Conservation (phyloP, 2,888 invertebrate genomes). For the Macroteleia sp. region DNA sequence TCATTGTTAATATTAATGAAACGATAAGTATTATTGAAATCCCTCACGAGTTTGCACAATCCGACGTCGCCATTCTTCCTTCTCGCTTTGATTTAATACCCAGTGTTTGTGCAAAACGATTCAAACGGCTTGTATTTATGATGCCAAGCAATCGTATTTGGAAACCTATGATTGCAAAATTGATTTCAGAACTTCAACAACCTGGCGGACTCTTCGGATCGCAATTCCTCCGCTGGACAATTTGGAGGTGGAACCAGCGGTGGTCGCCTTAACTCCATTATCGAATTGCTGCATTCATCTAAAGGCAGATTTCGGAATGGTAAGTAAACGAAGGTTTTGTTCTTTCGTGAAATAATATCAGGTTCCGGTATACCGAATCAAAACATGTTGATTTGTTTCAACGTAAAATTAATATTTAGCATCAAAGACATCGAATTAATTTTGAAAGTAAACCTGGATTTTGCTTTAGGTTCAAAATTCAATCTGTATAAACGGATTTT, state of each 20-base stretch:
- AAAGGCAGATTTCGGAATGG: slow-evolving; percentile 79
- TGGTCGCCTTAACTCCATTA: slow-evolving; percentile 81
- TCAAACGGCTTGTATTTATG: too few species aligned
- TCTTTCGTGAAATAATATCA: too few species aligned
- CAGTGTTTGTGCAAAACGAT: background rate
- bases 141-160: background rate
- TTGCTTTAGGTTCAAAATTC: too few species aligned
- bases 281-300: slow-evolving; percentile 80
- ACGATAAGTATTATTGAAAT: slow-evolving; percentile 38
- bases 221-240: slow-evolving; percentile 79
- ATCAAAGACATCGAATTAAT: too few species aligned
- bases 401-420: too few species aligned
- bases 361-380: too few species aligned
- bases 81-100: slow-evolving; percentile 11
- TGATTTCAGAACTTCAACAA: slow-evolving; percentile 77
- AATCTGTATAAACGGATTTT: too few species aligned
- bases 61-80: background rate
- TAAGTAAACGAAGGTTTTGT: too few species aligned
- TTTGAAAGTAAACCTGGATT: too few species aligned
- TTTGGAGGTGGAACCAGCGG: slow-evolving; percentile 77
- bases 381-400: too few species aligned
- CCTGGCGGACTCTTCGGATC: slow-evolving; percentile 82
- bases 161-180: slow-evolving; percentile 9
- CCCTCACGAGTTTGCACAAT: slow-evolving; percentile 12
- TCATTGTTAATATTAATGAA: slow-evolving; percentile 54